Evolutionary conservation across 2,888 invertebrate species (phyloP).

Genomic region (Acleris sparsana): DNA sequence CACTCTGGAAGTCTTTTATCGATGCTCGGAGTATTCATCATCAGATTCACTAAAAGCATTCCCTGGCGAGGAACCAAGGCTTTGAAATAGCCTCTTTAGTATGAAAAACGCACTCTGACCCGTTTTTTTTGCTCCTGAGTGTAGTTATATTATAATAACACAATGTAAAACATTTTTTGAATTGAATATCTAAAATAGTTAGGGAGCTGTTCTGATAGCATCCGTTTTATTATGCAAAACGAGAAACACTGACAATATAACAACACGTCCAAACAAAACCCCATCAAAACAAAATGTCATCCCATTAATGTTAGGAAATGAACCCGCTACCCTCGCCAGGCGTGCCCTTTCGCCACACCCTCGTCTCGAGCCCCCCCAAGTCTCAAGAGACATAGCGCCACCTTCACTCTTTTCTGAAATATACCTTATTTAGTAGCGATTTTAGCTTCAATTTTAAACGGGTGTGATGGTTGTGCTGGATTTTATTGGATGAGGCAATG

Average conservation of each 20-base stretch:
- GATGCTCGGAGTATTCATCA: no score
- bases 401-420: not conserved
- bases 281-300: constrained; percentile 27
- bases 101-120: no score
- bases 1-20: no score
- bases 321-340: constrained; percentile 24
- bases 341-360: constrained; percentile 28
- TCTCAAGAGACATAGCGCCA: not conserved
- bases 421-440: not conserved
- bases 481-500: not conserved
- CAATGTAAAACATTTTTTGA: no score
- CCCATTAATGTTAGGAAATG: constrained; percentile 26
- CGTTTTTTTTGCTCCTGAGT: no score
- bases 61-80: no score
- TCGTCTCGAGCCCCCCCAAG: not conserved
- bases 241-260: not conserved
- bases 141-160: no score
- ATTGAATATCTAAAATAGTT: no score
- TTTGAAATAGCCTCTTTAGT: no score
- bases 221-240: not conserved
- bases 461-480: not conserved
- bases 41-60: no score
- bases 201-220: no score
- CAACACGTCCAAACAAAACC: not conserved
- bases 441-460: not conserved